Conservation (phyloP, 2,888 invertebrate species). For the Eurois occulta region DNA sequence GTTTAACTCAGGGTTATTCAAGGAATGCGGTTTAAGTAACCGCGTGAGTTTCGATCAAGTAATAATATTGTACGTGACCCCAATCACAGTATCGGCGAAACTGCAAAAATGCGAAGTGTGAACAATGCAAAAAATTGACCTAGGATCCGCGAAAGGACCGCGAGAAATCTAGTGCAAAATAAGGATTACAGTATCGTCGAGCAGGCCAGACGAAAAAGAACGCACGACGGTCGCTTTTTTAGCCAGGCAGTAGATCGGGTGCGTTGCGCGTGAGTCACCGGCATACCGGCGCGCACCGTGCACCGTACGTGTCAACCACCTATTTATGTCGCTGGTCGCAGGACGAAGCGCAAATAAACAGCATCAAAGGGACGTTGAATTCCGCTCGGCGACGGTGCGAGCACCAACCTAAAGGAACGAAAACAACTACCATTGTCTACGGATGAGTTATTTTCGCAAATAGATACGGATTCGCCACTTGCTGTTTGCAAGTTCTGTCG, state of each 20-base stretch:
- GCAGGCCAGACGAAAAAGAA: slow-evolving; percentile 78
- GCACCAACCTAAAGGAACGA: slow-evolving; percentile 80
- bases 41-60: slow-evolving; percentile 58
- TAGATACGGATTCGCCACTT: slow-evolving; percentile 76
- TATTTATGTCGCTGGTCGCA: slow-evolving; percentile 90
- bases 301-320: slow-evolving; percentile 88
- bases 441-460: slow-evolving; percentile 89
- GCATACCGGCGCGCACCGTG: slow-evolving; percentile 86
- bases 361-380: slow-evolving; percentile 89
- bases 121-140: slow-evolving; percentile 14
- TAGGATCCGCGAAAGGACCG: slow-evolving; percentile 29
- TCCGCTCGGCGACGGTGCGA: slow-evolving; percentile 79
- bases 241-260: slow-evolving; percentile 76
- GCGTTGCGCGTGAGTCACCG: slow-evolving; percentile 84
- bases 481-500: slow-evolving; percentile 58
- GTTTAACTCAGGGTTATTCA: slow-evolving; percentile 61
- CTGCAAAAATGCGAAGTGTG: slow-evolving; percentile 13
- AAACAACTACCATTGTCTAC: slow-evolving; percentile 89
- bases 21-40: slow-evolving; percentile 68
- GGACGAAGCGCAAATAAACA: slow-evolving; percentile 89
- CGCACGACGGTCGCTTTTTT: slow-evolving; percentile 79
- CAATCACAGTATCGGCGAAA: slow-evolving; percentile 38
- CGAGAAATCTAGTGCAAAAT: slow-evolving; percentile 73
- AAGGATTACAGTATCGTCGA: slow-evolving; percentile 64
- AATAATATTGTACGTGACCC: slow-evolving; percentile 44